Evolutionary conservation across 2,888 invertebrate genomes (phyloP), one percentile per base, ranked within the genome.

Genomic region (Hemicrepidius hirtus): DNA sequence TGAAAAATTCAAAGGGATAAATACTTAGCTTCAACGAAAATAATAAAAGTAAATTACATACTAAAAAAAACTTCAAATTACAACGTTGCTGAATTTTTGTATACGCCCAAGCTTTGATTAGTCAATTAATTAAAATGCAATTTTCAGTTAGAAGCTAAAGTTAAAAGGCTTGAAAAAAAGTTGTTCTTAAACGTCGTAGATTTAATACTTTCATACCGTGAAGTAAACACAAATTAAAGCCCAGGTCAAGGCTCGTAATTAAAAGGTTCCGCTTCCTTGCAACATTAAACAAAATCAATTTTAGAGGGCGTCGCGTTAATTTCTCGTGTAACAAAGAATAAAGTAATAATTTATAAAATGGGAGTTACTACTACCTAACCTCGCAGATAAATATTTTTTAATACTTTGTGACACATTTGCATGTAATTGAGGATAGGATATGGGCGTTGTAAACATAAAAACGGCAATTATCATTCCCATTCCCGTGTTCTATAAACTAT

Each of bases 381-480:
- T 20, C 49, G 21, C 49, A 20, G 3, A 21, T 49, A 49, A 49
- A 24, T 49, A 24, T n/a, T 49, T 49, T 32, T 53, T 53, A 53
- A 53, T 49, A 49, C 49, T 13, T 24, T 32, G 53, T 9, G 53
- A 28, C 53, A 53, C 53, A 21, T 32, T 53, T 53, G 53, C 53
- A 53, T 28, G 53, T 32, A 32, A 49, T 49, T 32, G 53, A 32
- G 53, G 53, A 53, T 53, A 21, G 53, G 32, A 32, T 53, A 53
- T 53, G 28, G 53, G 53, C 53, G 53, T 5, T 21, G 32, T 53
- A 32, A 24, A n/a, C 57, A 57, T 37, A 57, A 37, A 57, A 57
- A 57, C 57, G 37, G 37, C 57, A 57, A 57, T 37, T 37, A 57
- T 35, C 57, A 10, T 53, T 57, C 57, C 20, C 6, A 57, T 57